Conservation (phyloP, 2,888 invertebrate species). For the Cephus nigrinus region DNA sequence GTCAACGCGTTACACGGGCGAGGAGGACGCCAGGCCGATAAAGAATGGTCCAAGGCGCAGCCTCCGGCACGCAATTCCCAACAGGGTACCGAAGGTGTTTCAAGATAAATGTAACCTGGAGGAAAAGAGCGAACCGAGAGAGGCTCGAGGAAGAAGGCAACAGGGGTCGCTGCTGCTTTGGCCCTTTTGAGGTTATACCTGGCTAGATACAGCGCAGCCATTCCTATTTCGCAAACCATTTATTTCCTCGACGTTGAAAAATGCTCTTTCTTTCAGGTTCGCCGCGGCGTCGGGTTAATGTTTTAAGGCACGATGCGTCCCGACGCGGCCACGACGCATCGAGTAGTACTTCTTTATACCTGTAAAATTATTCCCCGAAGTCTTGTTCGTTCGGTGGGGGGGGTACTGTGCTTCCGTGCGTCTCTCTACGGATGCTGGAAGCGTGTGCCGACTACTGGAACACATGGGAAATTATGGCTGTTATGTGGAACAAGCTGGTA, state of each 20-base stretch:
- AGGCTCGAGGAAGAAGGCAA: not conserved
- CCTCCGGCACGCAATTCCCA: not conserved
- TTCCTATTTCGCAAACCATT: constrained; percentile 44
- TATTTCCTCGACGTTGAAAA: constrained; percentile 50
- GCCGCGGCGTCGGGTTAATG: constrained; percentile 32
- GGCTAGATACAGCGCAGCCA: not conserved
- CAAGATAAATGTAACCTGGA: constrained; percentile 16
- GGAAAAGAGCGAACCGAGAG: not conserved
- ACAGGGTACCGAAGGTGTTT: not conserved
- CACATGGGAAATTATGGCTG: not conserved
- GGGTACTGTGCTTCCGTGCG: no score
- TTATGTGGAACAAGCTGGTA: not conserved
- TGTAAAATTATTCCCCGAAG: not conserved
- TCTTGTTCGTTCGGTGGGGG: no score
- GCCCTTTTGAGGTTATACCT: constrained; percentile 1
- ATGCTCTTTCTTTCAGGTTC: constrained; percentile 40
- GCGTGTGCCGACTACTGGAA: not conserved
- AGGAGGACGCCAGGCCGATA: not conserved
- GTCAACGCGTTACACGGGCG: not conserved
- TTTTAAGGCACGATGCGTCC: constrained; percentile 5
- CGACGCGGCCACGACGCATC: not conserved
- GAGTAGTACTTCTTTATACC: not conserved
- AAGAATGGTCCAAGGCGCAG: not conserved
- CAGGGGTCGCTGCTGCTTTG: not conserved
- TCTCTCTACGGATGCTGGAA: not conserved